Percentiles rank a stretch among this genome's conserved stretches.
These are phyloP conservation scores for Apocrypta bakeri DNA, from an alignment of 1,140 invertebrate genomes.

Conservation along the genomic window DNA sequence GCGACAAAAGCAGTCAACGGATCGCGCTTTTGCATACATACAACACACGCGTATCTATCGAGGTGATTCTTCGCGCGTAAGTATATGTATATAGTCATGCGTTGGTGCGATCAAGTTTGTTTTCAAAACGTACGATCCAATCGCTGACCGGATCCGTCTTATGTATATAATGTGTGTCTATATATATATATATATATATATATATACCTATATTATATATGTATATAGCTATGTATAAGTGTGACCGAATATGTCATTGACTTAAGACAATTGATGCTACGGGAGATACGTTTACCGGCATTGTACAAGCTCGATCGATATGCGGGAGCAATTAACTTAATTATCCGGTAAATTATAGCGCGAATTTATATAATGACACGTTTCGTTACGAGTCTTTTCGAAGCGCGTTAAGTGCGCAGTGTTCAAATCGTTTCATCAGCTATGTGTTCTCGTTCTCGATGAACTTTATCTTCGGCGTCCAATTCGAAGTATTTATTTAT, in stretches of 20 bases:
- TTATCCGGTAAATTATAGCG: constrained; percentile 10
- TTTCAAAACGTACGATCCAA: background rate
- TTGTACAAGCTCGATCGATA: background rate
- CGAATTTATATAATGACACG: background rate
- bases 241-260: background rate
- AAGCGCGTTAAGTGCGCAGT: background rate
- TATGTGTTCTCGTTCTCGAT: background rate
- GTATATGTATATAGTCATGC: background rate
- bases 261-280: background rate
- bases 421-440: background rate
- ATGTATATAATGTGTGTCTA: no score
- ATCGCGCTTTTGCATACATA: background rate
- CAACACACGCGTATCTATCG: background rate
- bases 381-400: background rate
- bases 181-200: no score
- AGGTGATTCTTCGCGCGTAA: background rate
- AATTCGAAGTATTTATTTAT: background rate
- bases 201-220: no score
- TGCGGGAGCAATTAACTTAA: background rate
- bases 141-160: background rate
- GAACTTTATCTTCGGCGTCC: background rate
- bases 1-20: background rate
- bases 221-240: background rate
- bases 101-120: background rate
- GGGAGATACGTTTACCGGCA: background rate